Conservation (phyloP, 2,797 vertebrate genomes). For the Sebastes iracundus region DNA sequence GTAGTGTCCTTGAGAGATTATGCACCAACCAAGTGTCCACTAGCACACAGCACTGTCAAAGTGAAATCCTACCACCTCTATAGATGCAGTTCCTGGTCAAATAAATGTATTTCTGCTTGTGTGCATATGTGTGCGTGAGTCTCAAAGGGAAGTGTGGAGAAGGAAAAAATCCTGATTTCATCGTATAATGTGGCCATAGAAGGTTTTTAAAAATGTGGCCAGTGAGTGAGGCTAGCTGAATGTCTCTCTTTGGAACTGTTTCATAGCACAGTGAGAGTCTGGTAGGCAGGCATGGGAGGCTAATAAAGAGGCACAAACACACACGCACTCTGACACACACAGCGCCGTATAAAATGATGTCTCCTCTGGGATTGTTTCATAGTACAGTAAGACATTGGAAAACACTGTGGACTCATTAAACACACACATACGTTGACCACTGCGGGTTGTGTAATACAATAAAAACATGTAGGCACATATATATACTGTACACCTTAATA, state of each 20-base stretch:
- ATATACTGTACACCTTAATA: slow-evolving; percentile 15
- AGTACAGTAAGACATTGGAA: slow-evolving; percentile 47
- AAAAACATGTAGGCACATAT: slow-evolving; percentile 19
- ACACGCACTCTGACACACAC: slow-evolving; percentile 49
- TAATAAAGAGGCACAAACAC: slow-evolving; percentile 63
- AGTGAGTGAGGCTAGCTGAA: slow-evolving; percentile 35
- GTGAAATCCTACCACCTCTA: neutral
- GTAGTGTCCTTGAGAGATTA: neutral
- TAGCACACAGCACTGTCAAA: neutral
- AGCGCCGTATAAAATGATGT: slow-evolving; percentile 47
- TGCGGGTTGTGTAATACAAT: slow-evolving; percentile 33
- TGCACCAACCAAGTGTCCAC: neutral
- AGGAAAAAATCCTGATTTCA: slow-evolving; percentile 25
- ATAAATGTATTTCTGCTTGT: neutral
- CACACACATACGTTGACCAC: slow-evolving; percentile 45
- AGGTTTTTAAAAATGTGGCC: slow-evolving; percentile 1
- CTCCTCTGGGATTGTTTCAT: slow-evolving; percentile 64
- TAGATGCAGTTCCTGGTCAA: neutral
- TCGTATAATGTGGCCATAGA: slow-evolving; percentile 22
- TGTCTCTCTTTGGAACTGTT: slow-evolving; percentile 69
- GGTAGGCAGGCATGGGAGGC: slow-evolving; percentile 51
- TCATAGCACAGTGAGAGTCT: slow-evolving; percentile 56
- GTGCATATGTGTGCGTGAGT: neutral
- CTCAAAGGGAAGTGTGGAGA: slow-evolving; percentile 8
- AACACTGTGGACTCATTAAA: slow-evolving; percentile 54